Evolutionary conservation across 2,888 invertebrate genomes (phyloP), one percentile per base, ranked within the genome.

Genomic region (Drosophila melanosoma): DNA sequence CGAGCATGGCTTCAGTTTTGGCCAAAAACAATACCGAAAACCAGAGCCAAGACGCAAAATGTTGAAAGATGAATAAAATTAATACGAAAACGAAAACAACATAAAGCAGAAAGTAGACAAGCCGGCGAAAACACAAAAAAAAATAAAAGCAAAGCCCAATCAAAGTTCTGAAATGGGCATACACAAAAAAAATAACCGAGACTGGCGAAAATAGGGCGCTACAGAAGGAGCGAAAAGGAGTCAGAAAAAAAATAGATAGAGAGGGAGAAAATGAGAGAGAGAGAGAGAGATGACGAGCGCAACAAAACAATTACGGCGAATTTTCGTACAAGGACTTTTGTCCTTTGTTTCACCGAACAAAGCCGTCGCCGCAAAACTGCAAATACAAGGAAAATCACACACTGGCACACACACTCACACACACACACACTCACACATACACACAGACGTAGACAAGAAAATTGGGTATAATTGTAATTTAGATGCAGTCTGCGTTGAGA

Each of bases 391-490:
- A 33, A 61, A 69, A 40, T 23, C 26, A 15, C 35, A 61, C 26
- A 33, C 45, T 56, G 26, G 35, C 49, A 58, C n/a, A 0, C n/a
- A n/a, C n/a, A n/a, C 38, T 0, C 10, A 40, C 10, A n/a, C n/a
- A 10, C 4, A 42, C 65, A 17, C 20, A n/a, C 42, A 48, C 20
- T 12, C 35, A 52, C n/a, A 35, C 51, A 48, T 4, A 40, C 10
- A 35, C 23, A 57, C 35, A 33, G 1, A 49, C n/a, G 56, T 17
- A 51, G 54, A 42, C 38, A 61, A 61, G 26, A 57, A 75, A 81
- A 79, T 74, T 76, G 69, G 74, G 63, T 74, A 68, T 88, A 88
- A 88, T 87, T 85, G 89, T 83, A 87, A 87, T 89, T 78, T 79
- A 77, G 87, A 74, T 77, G 79, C 84, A 81, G 81, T 63, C 69